phyloP scores from a whole-genome alignment of 1,140 invertebrate genomes.

The Helicorthomorpha holstii region DNA sequence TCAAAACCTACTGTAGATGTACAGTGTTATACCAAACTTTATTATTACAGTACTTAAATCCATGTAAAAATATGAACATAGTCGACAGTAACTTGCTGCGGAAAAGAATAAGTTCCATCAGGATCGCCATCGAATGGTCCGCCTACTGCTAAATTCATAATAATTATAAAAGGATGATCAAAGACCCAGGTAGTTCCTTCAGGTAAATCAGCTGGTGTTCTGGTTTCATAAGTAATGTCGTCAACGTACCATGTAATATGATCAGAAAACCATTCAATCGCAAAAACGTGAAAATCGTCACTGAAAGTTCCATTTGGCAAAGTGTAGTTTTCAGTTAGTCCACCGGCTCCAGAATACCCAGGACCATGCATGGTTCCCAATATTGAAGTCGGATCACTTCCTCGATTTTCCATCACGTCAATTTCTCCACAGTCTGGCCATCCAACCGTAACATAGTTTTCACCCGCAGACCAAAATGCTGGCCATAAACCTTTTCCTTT shows the following conservation, averaged over 20 bases:
- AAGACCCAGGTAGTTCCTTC: background rate
- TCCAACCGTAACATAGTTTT: conserved; percentile 18
- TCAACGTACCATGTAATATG: conserved; percentile 11
- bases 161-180: background rate
- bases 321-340: background rate
- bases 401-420: conserved; percentile 23
- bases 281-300: conserved; percentile 12
- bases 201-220: background rate
- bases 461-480: conserved; percentile 26
- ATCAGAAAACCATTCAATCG: conserved; percentile 11
- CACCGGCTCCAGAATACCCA: too few relatives aligned
- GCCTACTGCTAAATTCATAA: conserved; percentile 8
- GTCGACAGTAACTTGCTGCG: conserved; percentile 4
- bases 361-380: background rate
- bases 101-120: conserved; percentile 12
- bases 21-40: too few relatives aligned
- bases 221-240: conserved; percentile 6
- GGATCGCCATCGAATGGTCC: conserved; percentile 16
- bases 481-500: conserved; percentile 4
- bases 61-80: conserved; percentile 4
- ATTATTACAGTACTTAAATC: background rate
- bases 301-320: conserved; percentile 5
- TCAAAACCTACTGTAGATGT: too few relatives aligned
- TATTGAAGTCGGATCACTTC: background rate
- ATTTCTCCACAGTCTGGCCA: conserved; percentile 28